A percentile compares a stretch with the other conserved stretches of the same genome.
phyloP scores from a whole-genome alignment of 2,888 invertebrate species.

The Chalcis sispes region DNA sequence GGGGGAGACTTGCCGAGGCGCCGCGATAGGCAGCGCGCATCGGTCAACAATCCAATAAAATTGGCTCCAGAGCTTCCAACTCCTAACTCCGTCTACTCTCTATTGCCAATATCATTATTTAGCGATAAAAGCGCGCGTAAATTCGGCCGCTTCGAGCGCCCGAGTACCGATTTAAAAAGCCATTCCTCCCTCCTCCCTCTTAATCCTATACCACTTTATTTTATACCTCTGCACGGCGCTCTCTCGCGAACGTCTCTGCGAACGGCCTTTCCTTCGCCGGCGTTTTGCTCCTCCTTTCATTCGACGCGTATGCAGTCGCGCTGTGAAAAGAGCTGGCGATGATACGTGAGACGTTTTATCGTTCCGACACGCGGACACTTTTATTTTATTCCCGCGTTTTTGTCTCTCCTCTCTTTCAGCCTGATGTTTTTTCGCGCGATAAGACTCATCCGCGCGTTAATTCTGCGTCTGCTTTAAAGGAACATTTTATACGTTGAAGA shows the following conservation, averaged over 20 bases:
- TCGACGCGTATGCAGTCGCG: too few relatives aligned
- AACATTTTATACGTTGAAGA: too few relatives aligned
- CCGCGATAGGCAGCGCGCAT: neutral
- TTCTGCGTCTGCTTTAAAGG: neutral
- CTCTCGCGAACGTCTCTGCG: neutral
- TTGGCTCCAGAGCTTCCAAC: neutral
- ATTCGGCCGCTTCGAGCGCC: slow-evolving; percentile 39
- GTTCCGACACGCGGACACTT: neutral
- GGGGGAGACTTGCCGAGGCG: slow-evolving; percentile 11
- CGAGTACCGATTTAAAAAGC: slow-evolving; percentile 50
- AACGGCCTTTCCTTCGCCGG: neutral
- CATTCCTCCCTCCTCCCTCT: slow-evolving; percentile 31
- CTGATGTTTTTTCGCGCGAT: neutral
- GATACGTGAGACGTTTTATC: slow-evolving; percentile 29
- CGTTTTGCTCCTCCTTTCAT: slow-evolving; percentile 6
- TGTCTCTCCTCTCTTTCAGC: neutral
- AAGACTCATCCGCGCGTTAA: neutral
- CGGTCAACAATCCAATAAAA: slow-evolving; percentile 47
- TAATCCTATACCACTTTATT: slow-evolving; percentile 19
- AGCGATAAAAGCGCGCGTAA: slow-evolving; percentile 63
- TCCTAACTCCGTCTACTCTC: slow-evolving; percentile 45
- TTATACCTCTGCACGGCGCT: slow-evolving; percentile 6
- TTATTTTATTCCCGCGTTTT: slow-evolving; percentile 13
- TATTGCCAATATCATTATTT: slow-evolving; percentile 64
- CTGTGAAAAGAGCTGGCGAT: neutral